Base-by-base conservation (phyloP, 2,888 invertebrate species). In the Baronia brevicornis region DNA sequence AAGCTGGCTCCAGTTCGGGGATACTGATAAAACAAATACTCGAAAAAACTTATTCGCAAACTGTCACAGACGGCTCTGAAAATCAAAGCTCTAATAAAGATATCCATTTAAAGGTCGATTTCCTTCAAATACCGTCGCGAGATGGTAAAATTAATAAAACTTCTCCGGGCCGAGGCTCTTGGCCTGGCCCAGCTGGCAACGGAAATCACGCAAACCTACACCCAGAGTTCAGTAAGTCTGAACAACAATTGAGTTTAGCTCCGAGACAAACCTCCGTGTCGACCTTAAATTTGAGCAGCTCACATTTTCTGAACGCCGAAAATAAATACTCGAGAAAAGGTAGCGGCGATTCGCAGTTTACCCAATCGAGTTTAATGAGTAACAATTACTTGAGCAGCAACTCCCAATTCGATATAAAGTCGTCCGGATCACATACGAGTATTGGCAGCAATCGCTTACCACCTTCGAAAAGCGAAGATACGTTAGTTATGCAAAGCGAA, bases 201-300 rank as follows among this genome's bases (percentile, higher is more conserved):
- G 70, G 86, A 22, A 66, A 84, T 47, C 67, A 85, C 43, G 60
- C 80, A 2, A 86, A 82, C 48, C 58, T 88, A 27, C 87, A 87
- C 33, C 87, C 89, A 1, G 94, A 94, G 52, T 90, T 94, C 52
- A 94, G 94, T 44, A 93, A 94, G 62, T 94, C 94, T 13, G 94
- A 94, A 52, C 94, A 94, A 56, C 91, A 91, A 41, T 56, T 92
- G 3, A 86, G 87, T 46, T 61, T 80, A 7, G 71, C 74, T 2
- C 84, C 86, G 8, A 79, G 87, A 22, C 87, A 87, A 43, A 74
- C 84, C 1, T 85, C 84, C 0, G 63, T 73, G 0, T 84, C 84
- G 0, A 84, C 84, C 1, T 55, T 85, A 4, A 87, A 89, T 51
- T 59, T 88, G 3, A 62, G 82, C 48, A 77, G 70, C 17, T 86